phyloP scores from a whole-genome alignment of 2,113 vertebrate genomes.

The Motacilla tschutschensis region DNA sequence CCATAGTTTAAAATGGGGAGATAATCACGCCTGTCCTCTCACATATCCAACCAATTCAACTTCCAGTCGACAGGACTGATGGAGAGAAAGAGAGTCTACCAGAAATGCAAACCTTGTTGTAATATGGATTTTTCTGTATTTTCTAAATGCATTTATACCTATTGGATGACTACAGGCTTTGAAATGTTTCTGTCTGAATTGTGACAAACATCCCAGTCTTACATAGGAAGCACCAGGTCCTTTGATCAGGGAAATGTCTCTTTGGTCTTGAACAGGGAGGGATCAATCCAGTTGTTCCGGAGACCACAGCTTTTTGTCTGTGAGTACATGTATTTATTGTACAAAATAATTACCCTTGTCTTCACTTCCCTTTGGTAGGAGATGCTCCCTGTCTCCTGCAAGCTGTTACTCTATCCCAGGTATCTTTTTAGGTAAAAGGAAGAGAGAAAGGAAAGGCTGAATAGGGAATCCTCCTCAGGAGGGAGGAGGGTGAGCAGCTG shows the following conservation, averaged over 20 bases:
- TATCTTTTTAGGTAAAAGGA: background rate
- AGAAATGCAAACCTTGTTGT: background rate
- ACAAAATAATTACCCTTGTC: background rate
- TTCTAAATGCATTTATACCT: background rate
- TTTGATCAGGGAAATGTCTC: conserved; percentile 7
- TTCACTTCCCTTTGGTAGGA: background rate
- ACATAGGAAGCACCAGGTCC: background rate
- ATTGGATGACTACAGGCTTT: background rate
- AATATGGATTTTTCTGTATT: background rate
- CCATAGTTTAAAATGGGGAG: background rate
- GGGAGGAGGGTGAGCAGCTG: background rate
- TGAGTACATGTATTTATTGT: background rate
- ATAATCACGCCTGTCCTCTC: background rate
- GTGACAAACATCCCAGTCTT: background rate
- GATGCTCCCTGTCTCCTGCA: background rate
- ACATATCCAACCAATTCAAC: rapidly evolving
- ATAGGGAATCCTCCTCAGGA: background rate
- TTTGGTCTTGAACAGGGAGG: background rate
- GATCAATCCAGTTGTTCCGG: background rate
- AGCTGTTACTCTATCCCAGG: background rate
- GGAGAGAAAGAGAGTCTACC: background rate
- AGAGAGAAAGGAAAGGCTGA: background rate
- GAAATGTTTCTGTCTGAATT: background rate
- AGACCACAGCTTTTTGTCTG: background rate
- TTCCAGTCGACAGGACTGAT: background rate